Base-by-base conservation (phyloP, 1,140 invertebrate species). In the Octopus sinensis region DNA sequence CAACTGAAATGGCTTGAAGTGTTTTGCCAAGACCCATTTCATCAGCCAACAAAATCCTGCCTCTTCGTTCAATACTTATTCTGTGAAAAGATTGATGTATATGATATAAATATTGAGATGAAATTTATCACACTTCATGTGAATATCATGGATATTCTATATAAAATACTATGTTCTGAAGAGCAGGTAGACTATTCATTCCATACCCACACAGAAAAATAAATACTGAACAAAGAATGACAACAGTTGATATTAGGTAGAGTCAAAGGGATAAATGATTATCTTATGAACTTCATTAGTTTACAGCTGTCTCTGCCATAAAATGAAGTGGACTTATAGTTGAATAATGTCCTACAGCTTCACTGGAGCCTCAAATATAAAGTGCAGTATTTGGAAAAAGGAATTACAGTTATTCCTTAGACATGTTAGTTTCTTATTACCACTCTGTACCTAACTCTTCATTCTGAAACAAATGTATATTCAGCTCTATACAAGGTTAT, bases 21-120 rank as follows among this genome's bases (percentile, higher is more conserved):
- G 98, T 99, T 92, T 99, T 99, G 7, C 97, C 98, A 52, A 99
- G 92, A 9, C 98, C 98, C 98, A 99, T 99, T 79, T 90, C 88
- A 85, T 88, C 88, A 51, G 86, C 87, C 71, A 89, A 81, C 80
- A 88, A 83, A 4, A 89, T 81, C 54, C 86, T 82, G 5, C 88
- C 88, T 62, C 86, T 86, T 68, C 84, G 85, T 23, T 84, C 81
- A 13, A 89, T 82, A 9, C 86, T 86, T 86, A 86, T 85, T 83
- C 87, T 88, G 81, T 17, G 85, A 83, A 75, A 78, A 82, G 82
- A 51, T 30, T n/a, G 1, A 77, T 43, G 17, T n/a, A 62, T 10
- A n/a, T 51, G 4, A 80, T 52, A 80, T 17, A 81, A 81, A 6
- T 17, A 23, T 17, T 62, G 13, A 68, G 23, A 13, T 17, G 4